Percentiles rank a stretch among this genome's conserved stretches.
phyloP scores from a whole-genome alignment of 2,888 invertebrate genomes.

The Artemia sinica region DNA sequence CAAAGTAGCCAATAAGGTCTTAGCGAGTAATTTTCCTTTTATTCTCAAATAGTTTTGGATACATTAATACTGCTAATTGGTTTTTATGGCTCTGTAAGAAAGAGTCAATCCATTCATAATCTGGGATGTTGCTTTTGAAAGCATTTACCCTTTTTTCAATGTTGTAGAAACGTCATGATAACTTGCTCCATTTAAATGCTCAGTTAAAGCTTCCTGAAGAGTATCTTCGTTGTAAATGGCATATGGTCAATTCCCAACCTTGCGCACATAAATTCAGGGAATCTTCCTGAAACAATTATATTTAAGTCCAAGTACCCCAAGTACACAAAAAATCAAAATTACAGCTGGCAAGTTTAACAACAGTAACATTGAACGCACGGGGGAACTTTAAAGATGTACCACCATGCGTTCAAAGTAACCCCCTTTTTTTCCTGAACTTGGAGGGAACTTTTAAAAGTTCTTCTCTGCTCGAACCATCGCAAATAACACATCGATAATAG shows the following conservation, averaged over 20 bases:
- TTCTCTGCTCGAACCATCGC: too few relatives aligned
- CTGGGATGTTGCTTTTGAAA: conserved; percentile 27
- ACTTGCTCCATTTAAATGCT: background rate
- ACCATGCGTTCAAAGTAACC: background rate
- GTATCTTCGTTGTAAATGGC: conserved; percentile 1
- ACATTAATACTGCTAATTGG: conserved; percentile 23
- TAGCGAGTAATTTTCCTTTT: conserved; percentile 25
- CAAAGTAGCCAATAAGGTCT: conserved; percentile 26
- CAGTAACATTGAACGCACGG: conserved; percentile 3
- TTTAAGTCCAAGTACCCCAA: background rate
- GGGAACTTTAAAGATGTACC: background rate
- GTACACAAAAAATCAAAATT: conserved; percentile 4
- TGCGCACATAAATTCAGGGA: background rate
- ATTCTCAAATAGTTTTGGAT: conserved; percentile 26
- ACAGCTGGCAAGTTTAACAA: background rate
- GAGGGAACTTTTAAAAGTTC: background rate
- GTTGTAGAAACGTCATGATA: background rate
- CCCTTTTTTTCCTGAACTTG: background rate
- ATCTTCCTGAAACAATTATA: background rate
- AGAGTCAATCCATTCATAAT: conserved; percentile 25
- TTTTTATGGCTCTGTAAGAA: conserved; percentile 20
- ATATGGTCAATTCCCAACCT: background rate
- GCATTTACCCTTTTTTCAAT: conserved; percentile 20
- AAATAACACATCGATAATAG: background rate
- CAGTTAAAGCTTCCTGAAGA: background rate